Evolutionary conservation across 2,797 vertebrate species (phyloP).

Genomic region (Rhodeus uyekii): DNA sequence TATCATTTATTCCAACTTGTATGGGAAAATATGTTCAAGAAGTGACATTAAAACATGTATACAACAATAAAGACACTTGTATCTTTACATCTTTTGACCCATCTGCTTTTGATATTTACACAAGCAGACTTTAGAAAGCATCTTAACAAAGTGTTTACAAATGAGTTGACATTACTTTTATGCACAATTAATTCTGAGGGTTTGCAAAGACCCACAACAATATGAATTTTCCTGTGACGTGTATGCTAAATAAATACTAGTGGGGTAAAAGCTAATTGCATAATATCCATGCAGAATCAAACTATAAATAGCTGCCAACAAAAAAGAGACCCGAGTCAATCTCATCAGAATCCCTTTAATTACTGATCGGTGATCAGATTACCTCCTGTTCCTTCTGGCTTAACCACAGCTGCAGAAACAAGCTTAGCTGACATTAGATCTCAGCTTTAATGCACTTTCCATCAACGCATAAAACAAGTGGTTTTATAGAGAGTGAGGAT

Average conservation of each 20-base stretch:
- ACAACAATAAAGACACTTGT: background rate
- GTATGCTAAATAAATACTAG: background rate
- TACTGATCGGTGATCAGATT: slow-evolving; percentile 45
- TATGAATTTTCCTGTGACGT: background rate
- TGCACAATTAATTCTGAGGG: background rate
- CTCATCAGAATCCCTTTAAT: slow-evolving; percentile 34
- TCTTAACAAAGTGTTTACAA: background rate
- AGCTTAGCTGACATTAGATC: slow-evolving; percentile 35
- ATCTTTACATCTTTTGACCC: background rate
- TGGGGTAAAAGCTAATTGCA: slow-evolving; percentile 7
- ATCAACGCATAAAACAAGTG: slow-evolving; percentile 19
- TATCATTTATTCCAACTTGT: slow-evolving; percentile 16
- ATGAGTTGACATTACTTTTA: background rate
- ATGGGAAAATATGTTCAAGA: slow-evolving; percentile 12
- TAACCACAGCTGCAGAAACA: slow-evolving; percentile 21
- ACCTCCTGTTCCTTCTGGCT: slow-evolving; percentile 5
- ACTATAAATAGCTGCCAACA: slow-evolving; percentile 38
- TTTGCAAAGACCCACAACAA: background rate
- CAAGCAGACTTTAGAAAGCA: background rate
- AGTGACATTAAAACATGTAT: slow-evolving; percentile 15
- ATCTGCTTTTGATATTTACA: slow-evolving; percentile 5
- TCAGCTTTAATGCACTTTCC: slow-evolving; percentile 5
- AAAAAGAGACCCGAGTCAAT: slow-evolving; percentile 7
- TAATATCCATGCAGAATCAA: slow-evolving; percentile 1
- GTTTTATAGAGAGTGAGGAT: slow-evolving; percentile 13